Base-by-base conservation (phyloP, 2,797 vertebrate genomes). In the Ctenopoma kingsleyae region DNA sequence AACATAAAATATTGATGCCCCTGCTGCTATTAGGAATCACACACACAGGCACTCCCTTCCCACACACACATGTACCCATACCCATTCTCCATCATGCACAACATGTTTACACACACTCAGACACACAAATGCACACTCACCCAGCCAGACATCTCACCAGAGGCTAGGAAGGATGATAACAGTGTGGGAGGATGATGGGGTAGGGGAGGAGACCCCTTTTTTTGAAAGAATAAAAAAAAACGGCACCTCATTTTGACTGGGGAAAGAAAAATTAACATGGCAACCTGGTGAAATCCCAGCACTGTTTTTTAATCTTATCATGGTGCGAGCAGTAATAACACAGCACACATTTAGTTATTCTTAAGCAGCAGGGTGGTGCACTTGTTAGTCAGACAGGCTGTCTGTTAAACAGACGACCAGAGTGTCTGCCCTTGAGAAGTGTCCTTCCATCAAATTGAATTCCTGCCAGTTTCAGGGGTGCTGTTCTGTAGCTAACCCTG, bases 1-100 rank as follows among this genome's bases (percentile, higher is more conserved):
- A 79, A 47, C 84, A 92, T 94, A 81, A 94, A 95, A 93, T 92
- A 93, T 94, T 94, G 82, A 95, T 94, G 85, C 77, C 58, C 55
- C 80, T 49, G 67, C 82, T 82, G 70, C 86, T 88, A 71, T 91
- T 89, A 82, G 79, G 73, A 74, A 61, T 80, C 67, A 36, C 68
- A 44, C 75, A 64, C 61, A 46, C 53, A 57, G 12, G 5, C 60
- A 62, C 55, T 60, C 50, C 48, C 46, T 46, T 23, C 43, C 36
- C 49, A 15, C 44, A 61, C 43, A 54, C 62, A 40, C 64, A 71
- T 46, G 27, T 13, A 50, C 63, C 70, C 53, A 70, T 2, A 52
- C 22, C 2, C 81, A 57, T 67, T 22, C 54, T 63, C 48, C 11
- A 7, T 55, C 67, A 38, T 48, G 3, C 52, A 71, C 84, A 71